Evolutionary conservation across 2,888 invertebrate species (phyloP).

Genomic region (Drosophila lacicola): DNA sequence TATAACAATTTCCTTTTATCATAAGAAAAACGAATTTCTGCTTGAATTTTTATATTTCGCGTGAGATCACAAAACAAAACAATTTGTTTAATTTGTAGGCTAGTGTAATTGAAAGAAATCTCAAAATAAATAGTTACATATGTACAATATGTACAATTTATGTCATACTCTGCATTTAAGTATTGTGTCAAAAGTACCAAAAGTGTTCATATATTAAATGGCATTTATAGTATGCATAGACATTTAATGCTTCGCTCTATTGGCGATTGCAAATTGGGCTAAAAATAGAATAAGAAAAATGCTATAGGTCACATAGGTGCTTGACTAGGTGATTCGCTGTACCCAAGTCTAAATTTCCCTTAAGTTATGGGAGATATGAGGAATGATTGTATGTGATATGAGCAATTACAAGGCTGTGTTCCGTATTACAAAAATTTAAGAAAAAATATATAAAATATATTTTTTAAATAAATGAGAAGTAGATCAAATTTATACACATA

Average conservation of each 20-base stretch:
- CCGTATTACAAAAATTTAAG: too few relatives aligned
- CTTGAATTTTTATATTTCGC: too few relatives aligned
- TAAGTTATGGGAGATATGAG: neutral
- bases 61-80: too few relatives aligned
- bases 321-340: neutral
- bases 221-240: constrained; percentile 28
- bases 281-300: constrained; percentile 42
- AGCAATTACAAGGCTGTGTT: too few relatives aligned
- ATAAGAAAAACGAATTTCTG: too few relatives aligned
- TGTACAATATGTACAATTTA: neutral
- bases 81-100: neutral
- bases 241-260: constrained; percentile 46
- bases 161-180: constrained; percentile 2
- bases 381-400: too few relatives aligned
- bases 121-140: constrained; percentile 13
- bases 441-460: too few relatives aligned
- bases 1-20: too few relatives aligned
- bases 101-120: neutral
- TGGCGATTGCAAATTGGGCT: constrained; percentile 59
- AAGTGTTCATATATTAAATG: neutral
- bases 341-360: neutral
- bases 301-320: neutral
- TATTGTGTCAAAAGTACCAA: constrained; percentile 6
- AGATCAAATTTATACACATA: too few relatives aligned
- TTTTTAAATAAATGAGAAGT: too few relatives aligned